phyloP scores from a whole-genome alignment of 2,888 invertebrate genomes.

The Diploptera punctata region DNA sequence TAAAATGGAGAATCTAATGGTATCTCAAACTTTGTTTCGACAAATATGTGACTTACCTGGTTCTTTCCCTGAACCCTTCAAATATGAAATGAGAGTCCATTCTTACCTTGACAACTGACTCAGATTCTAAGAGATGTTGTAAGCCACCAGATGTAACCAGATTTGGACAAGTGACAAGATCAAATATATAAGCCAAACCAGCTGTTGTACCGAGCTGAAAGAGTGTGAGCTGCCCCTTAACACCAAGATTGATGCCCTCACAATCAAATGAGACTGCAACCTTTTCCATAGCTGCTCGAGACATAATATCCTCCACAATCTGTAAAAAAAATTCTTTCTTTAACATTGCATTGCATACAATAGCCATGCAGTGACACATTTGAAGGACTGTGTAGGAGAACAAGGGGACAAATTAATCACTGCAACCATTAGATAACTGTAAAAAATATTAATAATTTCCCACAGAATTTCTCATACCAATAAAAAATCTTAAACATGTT shows the following conservation, averaged over 20 bases:
- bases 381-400: too few relatives aligned
- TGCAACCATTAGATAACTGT: too few relatives aligned
- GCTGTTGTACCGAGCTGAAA: conserved; percentile 84
- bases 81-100: background rate
- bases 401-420: too few relatives aligned
- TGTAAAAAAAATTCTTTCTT: conserved; percentile 53
- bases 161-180: conserved; percentile 83
- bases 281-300: conserved; percentile 49
- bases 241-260: conserved; percentile 91
- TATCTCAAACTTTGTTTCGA: background rate
- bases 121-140: conserved; percentile 79
- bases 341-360: too few relatives aligned
- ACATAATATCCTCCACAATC: conserved; percentile 59
- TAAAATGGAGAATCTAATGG: background rate
- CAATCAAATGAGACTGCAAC: conserved; percentile 86
- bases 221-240: conserved; percentile 86
- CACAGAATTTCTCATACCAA: too few relatives aligned
- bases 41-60: background rate
- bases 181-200: conserved; percentile 87
- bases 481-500: too few relatives aligned
- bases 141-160: conserved; percentile 81
- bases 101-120: conserved; percentile 79
- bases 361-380: too few relatives aligned
- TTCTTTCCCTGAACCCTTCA: too few relatives aligned
- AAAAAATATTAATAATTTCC: too few relatives aligned